Conservation (phyloP, 2,113 vertebrate species). For the Ameiurus melas region DNA sequence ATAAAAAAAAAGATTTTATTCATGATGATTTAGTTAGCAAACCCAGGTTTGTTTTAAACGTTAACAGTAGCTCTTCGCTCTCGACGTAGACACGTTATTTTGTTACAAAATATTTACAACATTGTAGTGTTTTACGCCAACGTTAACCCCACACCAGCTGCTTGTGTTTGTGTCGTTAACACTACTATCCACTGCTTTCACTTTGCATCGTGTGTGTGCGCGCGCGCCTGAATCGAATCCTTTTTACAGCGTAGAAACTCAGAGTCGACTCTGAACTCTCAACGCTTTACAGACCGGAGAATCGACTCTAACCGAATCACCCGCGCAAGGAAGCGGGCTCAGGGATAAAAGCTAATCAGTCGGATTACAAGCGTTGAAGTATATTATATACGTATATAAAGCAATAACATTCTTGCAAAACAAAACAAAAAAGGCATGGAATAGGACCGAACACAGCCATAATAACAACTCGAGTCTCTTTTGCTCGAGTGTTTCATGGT, state of each 20-base stretch:
- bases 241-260: not conserved
- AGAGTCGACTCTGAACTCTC: not conserved
- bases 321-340: not conserved
- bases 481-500: not conserved
- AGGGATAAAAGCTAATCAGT: conserved; percentile 39
- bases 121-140: not conserved
- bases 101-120: too few relatives aligned
- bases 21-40: not conserved
- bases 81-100: not conserved
- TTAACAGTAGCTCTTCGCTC: too few relatives aligned
- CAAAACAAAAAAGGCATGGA: not conserved
- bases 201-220: not conserved
- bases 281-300: not conserved
- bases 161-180: not conserved
- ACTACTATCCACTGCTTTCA: not conserved
- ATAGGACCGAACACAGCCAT: not conserved
- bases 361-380: conserved; percentile 16
- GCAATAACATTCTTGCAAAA: not conserved
- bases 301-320: not conserved
- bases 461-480: not conserved
- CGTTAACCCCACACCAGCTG: not conserved
- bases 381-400: not conserved
- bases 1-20: not conserved
- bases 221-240: not conserved
- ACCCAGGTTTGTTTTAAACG: not conserved